These are phyloP conservation scores for Solen grandis DNA, from an alignment of 1,140 invertebrate genomes.

Conservation along the genomic window DNA sequence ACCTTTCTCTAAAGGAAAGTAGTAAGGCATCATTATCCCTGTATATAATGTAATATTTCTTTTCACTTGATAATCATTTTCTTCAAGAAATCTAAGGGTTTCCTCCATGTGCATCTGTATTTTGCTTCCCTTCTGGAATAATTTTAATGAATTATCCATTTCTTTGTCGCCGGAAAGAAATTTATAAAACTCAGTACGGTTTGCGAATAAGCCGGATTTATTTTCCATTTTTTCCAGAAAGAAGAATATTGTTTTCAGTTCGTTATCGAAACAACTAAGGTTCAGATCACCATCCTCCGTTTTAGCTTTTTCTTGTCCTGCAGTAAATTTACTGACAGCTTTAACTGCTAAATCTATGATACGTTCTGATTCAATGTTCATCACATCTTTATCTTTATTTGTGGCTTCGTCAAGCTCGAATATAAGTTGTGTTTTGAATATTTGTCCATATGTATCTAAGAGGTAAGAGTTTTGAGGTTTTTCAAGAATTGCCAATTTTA, in stretches of 20 bases:
- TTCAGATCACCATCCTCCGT: slow-evolving; percentile 24
- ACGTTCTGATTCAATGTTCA: background rate
- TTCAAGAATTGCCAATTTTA: slow-evolving; percentile 6
- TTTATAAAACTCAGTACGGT: background rate
- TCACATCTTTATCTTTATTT: background rate
- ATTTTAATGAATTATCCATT: too few relatives aligned
- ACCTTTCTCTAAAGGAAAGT: slow-evolving; percentile 23
- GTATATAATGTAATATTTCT: slow-evolving; percentile 12
- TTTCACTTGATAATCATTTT: slow-evolving; percentile 23
- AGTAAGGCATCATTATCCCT: slow-evolving; percentile 28
- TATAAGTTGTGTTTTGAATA: too few relatives aligned
- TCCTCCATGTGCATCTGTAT: slow-evolving; percentile 19
- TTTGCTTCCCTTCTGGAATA: background rate
- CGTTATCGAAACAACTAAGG: slow-evolving; percentile 24
- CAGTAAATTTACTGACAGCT: slow-evolving; percentile 17
- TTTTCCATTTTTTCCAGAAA: slow-evolving; percentile 29
- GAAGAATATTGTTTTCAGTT: slow-evolving; percentile 28
- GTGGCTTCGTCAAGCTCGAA: background rate
- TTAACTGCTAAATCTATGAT: slow-evolving; percentile 24
- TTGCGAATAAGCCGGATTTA: slow-evolving; percentile 3
- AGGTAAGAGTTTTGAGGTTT: slow-evolving; percentile 28
- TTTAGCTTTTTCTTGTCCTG: slow-evolving; percentile 22
- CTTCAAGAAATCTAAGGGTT: slow-evolving; percentile 26
- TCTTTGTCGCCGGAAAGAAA: too few relatives aligned
- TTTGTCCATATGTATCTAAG: slow-evolving; percentile 38